A percentile compares a stretch with the other conserved stretches of the same genome.
phyloP scores from a whole-genome alignment of 2,888 invertebrate species.

The Eupithecia exiguata region DNA sequence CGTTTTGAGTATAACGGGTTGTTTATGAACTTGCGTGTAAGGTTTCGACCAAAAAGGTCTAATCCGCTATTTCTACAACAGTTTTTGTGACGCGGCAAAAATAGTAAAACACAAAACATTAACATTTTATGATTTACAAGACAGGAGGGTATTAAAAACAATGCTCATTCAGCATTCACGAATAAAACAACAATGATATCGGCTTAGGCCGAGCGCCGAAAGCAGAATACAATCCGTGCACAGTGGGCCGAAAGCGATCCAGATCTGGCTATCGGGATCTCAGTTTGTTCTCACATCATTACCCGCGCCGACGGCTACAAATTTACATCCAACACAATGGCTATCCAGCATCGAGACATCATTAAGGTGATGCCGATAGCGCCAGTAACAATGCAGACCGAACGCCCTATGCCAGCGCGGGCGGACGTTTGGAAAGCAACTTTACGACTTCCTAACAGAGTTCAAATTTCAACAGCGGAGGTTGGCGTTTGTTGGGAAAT shows the following conservation, averaged over 20 bases:
- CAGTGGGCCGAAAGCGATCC: constrained; percentile 77
- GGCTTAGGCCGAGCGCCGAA: constrained; percentile 64
- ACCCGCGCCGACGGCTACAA: constrained; percentile 84
- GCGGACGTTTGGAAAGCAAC: constrained; percentile 52
- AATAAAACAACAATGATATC: constrained; percentile 62
- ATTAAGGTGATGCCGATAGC: constrained; percentile 85
- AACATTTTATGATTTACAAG: constrained; percentile 65
- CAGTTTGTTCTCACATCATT: constrained; percentile 85
- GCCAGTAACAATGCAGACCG: constrained; percentile 65
- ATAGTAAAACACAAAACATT: constrained; percentile 23
- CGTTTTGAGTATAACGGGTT: constrained; percentile 74
- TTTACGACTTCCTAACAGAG: constrained; percentile 52
- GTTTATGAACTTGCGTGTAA: constrained; percentile 64
- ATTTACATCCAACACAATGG: constrained; percentile 84
- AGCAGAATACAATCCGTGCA: constrained; percentile 73
- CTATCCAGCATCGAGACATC: constrained; percentile 84
- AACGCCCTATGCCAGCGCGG: constrained; percentile 58
- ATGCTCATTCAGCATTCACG: constrained; percentile 62
- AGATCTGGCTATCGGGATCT: constrained; percentile 82
- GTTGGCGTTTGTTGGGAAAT: constrained; percentile 62
- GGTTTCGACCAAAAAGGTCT: constrained; percentile 37
- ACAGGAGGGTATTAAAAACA: constrained; percentile 60
- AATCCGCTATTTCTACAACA: constrained; percentile 32
- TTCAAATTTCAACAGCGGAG: constrained; percentile 44
- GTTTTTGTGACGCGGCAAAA: constrained; percentile 46